Percentiles rank a stretch among this genome's conserved stretches.
Conservation (phyloP, 2,888 invertebrate genomes). For the Dioctria rufipes region DNA sequence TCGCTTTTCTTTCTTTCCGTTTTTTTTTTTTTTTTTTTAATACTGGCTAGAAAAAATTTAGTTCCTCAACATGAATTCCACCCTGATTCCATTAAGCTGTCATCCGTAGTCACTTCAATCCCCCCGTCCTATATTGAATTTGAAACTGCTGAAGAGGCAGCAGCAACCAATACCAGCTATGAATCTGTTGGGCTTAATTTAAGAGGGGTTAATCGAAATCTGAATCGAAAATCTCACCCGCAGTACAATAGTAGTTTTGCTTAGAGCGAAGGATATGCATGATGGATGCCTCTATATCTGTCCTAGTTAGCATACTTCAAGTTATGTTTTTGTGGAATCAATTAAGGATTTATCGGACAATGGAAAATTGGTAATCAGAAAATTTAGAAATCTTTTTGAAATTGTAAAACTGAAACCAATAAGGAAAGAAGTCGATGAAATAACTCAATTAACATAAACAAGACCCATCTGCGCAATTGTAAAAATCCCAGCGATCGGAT, state of each 20-base stretch:
- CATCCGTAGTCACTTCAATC: slow-evolving; percentile 29
- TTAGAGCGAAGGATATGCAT: background rate
- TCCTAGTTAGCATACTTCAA: too few relatives aligned
- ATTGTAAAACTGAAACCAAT: background rate
- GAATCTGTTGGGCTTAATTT: slow-evolving; percentile 24
- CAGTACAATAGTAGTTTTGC: background rate
- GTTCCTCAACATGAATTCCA: slow-evolving; percentile 19
- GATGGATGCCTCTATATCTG: too few relatives aligned
- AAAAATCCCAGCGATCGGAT: slow-evolving; percentile 3
- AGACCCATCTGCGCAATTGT: slow-evolving; percentile 25
- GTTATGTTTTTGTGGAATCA: background rate
- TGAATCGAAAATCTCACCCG: slow-evolving; percentile 14
- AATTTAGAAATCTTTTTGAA: background rate
- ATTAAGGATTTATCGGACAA: background rate
- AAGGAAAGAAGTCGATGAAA: slow-evolving; percentile 7
- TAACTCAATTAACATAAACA: slow-evolving; percentile 8
- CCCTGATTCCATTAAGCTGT: slow-evolving; percentile 50
- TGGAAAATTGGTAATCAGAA: background rate
- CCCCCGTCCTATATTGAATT: slow-evolving; percentile 22
- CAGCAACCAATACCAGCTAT: slow-evolving; percentile 13
- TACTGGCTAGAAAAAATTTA: slow-evolving; percentile 15
- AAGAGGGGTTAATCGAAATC: slow-evolving; percentile 48
- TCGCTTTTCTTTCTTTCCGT: background rate
- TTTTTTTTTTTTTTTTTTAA: slow-evolving; percentile 2
- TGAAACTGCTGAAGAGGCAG: slow-evolving; percentile 36